These are phyloP conservation scores for zebrafish (Danio rerio) DNA, from an alignment of 2,113 vertebrate genomes.

Conservation along the genomic window GRCz12tu NC_133198.1:26383501-26384000, in stretches of 20 bases:
- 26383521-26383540: too few relatives aligned
- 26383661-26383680: slow-evolving; percentile 53
- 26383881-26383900: slow-evolving; percentile 76
- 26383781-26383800: slow-evolving; percentile 5
- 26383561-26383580: too few relatives aligned
- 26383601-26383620: background rate
- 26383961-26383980: slow-evolving; percentile 76
- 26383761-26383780: slow-evolving; percentile 38
- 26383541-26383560: too few relatives aligned
- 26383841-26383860: slow-evolving; percentile 69
- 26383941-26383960: slow-evolving; percentile 70
- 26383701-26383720: slow-evolving; percentile 24
- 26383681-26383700: slow-evolving; percentile 38
- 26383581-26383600: background rate
- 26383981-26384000: slow-evolving; percentile 79
- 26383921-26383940: slow-evolving; percentile 65
- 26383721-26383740: slow-evolving; percentile 49
- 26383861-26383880: slow-evolving; percentile 65
- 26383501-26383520: too few relatives aligned
- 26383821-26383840: slow-evolving; percentile 78
- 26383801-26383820: slow-evolving; percentile 60
- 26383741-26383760: slow-evolving; percentile 32
- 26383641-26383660: background rate
- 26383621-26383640: background rate
- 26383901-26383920: slow-evolving; percentile 76